phyloP scores from a whole-genome alignment of 2,797 vertebrate genomes.

The Sebastes hubbsi region DNA sequence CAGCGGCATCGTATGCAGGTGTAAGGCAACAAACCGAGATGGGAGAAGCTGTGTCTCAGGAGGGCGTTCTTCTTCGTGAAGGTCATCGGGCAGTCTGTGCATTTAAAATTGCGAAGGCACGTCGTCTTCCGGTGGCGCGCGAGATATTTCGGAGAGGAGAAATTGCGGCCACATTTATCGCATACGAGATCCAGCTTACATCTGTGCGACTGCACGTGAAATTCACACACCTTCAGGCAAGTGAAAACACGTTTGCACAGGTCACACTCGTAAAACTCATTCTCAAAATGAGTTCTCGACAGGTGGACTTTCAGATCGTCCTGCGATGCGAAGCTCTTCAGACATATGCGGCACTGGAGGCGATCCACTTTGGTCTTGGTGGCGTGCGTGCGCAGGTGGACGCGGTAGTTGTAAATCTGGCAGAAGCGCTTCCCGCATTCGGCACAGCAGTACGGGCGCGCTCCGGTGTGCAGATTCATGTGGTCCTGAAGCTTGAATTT shows the following conservation, averaged over 20 bases:
- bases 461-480: conserved; percentile 82
- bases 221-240: conserved; percentile 61
- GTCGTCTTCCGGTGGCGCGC: conserved; percentile 59
- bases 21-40: conserved; percentile 82
- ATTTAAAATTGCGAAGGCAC: conserved; percentile 66
- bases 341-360: conserved; percentile 75
- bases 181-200: conserved; percentile 53
- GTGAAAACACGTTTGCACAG: conserved; percentile 82
- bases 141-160: conserved; percentile 59
- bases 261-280: conserved; percentile 85
- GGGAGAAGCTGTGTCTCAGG: conserved; percentile 84
- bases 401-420: conserved; percentile 80
- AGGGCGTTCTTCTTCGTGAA: conserved; percentile 78
- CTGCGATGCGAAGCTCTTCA: conserved; percentile 46
- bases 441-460: conserved; percentile 79
- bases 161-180: conserved; percentile 70
- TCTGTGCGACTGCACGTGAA: conserved; percentile 73
- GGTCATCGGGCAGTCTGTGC: conserved; percentile 77
- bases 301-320: conserved; percentile 69
- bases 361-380: conserved; percentile 34
- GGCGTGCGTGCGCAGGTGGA: conserved; percentile 81
- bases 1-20: conserved; percentile 81
- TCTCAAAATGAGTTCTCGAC: conserved; percentile 72
- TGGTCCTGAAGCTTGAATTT: conserved; percentile 80
- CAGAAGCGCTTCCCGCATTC: conserved; percentile 85